Base-by-base conservation (phyloP, 2,888 invertebrate species). In the Perizoma flavofasciatum region DNA sequence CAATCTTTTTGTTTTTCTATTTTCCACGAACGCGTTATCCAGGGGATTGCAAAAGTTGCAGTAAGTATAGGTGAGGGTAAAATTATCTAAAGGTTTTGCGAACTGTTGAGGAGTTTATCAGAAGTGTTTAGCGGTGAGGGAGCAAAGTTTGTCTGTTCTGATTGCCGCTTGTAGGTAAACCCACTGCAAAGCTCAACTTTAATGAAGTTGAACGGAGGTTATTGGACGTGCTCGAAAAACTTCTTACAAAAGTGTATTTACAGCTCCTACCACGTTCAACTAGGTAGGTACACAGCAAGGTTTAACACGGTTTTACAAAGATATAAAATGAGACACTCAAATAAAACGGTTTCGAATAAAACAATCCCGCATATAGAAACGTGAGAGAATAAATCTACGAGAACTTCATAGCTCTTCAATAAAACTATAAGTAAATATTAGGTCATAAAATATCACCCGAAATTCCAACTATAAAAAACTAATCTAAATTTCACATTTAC, bases 401-500 rank as follows among this genome's bases (percentile, higher is more conserved):
- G 35, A 48, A 48, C 41, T 59, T 55, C 37, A 54, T 49, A 55
- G 39, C 41, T 34, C 49, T 49, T 33, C 39, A 53, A 56, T 56
- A 63, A 59, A 63, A 63, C 63, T 59, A 63, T 22, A 49, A 37
- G n/a, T 52, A 49, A 33, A 44, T 53, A 33, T 32, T 54, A 49
- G 64, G 48, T 47, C 54, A 57, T 67, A 68, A 68, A 67, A 67
- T 59, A 68, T 65, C 63, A 55, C 58, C 37, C 48, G 32, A 55
- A 58, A 39, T 59, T 65, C 60, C 53, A 63, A 69, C 47, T 68
- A 66, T 68, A 63, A 61, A n/a, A 68, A 65, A 56, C 50, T 53
- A 63, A 75, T 66, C 57, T 49, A 57, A 61, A 73, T 78, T 79
- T 79, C 75, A 76, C 77, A 74, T 78, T 69, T 70, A 66, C 69